Evolutionary conservation across 2,888 invertebrate species (phyloP), one percentile per base, ranked within the genome.

Genomic region (Anoplius nigerrimus): DNA sequence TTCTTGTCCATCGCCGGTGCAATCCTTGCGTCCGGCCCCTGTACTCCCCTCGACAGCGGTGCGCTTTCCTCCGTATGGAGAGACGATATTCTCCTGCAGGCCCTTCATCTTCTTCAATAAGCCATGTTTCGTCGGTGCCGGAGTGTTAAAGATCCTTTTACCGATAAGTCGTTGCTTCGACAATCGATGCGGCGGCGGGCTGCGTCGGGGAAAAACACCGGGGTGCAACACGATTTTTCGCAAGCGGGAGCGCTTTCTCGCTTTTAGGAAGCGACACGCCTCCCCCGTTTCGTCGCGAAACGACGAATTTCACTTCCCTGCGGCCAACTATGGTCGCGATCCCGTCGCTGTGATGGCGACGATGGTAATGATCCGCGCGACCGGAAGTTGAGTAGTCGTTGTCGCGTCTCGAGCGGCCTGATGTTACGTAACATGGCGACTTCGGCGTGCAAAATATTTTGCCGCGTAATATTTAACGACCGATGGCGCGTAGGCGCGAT

Each of bases 1-100:
- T 95, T 95, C 90, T 94, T 94, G 91, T 94, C 95, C 95, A 95
- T 95, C 80, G 90, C 90, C 90, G 89, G 90, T 67, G 91, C 91
- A 89, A 91, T 91, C 90, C 90, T 90, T 88, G 89, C 91, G 90
- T 78, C 84, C 84, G 65, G 73, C 67, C 18, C 53, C 0, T 86
- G 88, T 84, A 87, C 86, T 85, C 89, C 89, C 89, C 89, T 89
- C 90, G 92, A 92, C 87, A 89, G 90, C 80, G 82, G 80, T 82
- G 68, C 78, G 69, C 72, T 87, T 92, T 92, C 91, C 92, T 91
- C 94, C 94, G 92, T 92, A 90, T 91, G 93, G 93, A 93, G 94
- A 92, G 91, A 91, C 91, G 90, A 91, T 90, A 90, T 90, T 89
- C 91, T 91, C 90, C 90, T 92, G 92, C 92, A 92, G 90, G 90